These are phyloP conservation scores for Australoheros scitulus DNA, from an alignment of 2,113 vertebrate genomes.

Conservation along the genomic window DNA sequence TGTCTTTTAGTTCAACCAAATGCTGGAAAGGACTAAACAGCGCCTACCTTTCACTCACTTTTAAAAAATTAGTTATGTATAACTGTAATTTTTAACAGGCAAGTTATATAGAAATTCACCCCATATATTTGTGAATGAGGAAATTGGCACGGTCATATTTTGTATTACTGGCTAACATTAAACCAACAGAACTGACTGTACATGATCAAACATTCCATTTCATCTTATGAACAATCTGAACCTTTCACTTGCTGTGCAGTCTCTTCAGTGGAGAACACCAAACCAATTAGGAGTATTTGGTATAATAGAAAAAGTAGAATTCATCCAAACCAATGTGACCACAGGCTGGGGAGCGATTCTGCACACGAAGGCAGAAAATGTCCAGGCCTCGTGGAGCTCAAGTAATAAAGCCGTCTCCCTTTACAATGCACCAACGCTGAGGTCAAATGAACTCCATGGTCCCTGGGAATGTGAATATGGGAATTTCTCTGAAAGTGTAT, in stretches of 20 bases:
- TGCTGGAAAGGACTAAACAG: neutral
- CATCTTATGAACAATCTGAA: constrained; percentile 13
- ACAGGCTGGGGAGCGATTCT: constrained; percentile 60
- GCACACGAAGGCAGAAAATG: constrained; percentile 66
- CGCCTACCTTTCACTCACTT: neutral
- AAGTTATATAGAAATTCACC: neutral
- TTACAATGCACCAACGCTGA: constrained; percentile 38
- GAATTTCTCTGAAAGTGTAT: neutral
- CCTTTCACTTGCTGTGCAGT: neutral
- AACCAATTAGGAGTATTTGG: constrained; percentile 37
- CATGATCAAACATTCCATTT: constrained; percentile 5
- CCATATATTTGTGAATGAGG: neutral
- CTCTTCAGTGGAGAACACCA: neutral
- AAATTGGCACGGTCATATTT: neutral
- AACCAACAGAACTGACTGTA: neutral
- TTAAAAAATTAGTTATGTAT: neutral
- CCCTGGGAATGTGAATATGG: neutral
- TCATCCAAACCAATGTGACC: constrained; percentile 61
- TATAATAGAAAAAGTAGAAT: constrained; percentile 24
- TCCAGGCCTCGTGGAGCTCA: constrained; percentile 27
- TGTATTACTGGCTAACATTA: neutral
- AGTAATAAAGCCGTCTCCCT: constrained; percentile 51
- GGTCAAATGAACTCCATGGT: constrained; percentile 35
- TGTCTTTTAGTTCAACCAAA: neutral
- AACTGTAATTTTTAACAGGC: neutral